Evolutionary conservation across 2,797 vertebrate species (phyloP), one percentile per base, ranked within the genome.

Genomic region (Sebastolobus alascanus): DNA sequence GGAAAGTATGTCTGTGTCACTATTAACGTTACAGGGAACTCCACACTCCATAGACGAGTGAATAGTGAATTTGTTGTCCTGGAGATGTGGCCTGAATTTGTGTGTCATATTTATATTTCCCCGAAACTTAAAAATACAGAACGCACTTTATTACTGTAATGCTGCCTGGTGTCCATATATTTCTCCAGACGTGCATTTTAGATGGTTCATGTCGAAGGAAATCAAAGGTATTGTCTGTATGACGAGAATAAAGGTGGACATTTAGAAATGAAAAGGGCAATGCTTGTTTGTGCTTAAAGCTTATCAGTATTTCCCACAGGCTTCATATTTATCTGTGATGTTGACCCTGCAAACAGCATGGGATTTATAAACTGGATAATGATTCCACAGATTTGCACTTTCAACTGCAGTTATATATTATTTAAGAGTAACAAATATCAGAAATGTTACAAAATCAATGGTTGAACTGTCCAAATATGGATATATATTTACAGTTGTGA

Each of bases 1-100:
- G 84, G 79, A 90, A 89, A 81, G 37, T 81, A 52, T 84, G 77
- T 81, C 74, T 82, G 29, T 35, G 66, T 43, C 35, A 27, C 18
- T 74, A 29, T 73, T 66, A 71, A 55, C 40, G 37, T 37, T 22
- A 29, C 27, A 59, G n/a, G 55, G 16, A 72, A 75, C 61, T 52
- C 65, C 25, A 29, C 74, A 56, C 25, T 25, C 25, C 7, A 46
- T 46, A 27, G 50, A 72, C 14, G 60, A 8, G 8, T 73, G 64
- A 83, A 73, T 38, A 67, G 46, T 79, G 50, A 75, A 63, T 65
- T 67, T 27, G 37, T 58, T 86, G 68, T 84, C 31, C n/a, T 31
- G n/a, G 13, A 22, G 16, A 33, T 66, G 31, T 54, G 20, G 58
- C 43, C 25, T 68, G 20, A 29, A 59, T 29, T 22, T 38, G 4